A percentile compares a stretch with the other conserved stretches of the same genome.
Evolutionary conservation across 2,888 invertebrate genomes (phyloP).

Genomic region (Anorthoa munda): DNA sequence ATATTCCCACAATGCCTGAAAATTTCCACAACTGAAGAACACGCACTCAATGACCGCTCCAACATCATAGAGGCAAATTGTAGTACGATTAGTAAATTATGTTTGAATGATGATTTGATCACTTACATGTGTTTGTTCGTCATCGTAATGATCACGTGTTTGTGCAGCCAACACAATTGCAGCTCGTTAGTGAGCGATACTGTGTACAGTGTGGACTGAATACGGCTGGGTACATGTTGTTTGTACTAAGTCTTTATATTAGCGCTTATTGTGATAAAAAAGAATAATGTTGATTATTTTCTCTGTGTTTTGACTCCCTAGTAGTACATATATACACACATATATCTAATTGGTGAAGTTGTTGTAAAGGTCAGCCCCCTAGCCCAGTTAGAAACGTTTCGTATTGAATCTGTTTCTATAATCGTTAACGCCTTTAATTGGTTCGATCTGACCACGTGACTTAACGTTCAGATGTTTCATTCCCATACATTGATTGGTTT

Average conservation of each 20-base stretch:
- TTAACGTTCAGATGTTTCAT: no score
- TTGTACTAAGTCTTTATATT: background rate
- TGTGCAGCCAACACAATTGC: slow-evolving; percentile 28
- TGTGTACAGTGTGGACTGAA: slow-evolving; percentile 1
- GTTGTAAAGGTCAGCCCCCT: no score
- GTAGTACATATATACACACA: no score
- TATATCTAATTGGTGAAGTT: no score
- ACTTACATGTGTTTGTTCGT: slow-evolving; percentile 16
- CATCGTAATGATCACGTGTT: slow-evolving; percentile 21
- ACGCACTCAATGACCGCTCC: background rate
- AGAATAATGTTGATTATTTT: background rate
- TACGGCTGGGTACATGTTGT: background rate
- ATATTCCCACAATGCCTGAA: background rate
- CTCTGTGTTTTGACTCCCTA: background rate
- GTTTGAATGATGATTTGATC: slow-evolving; percentile 46
- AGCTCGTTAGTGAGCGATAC: slow-evolving; percentile 31
- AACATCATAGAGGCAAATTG: slow-evolving; percentile 27
- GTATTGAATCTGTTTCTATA: no score
- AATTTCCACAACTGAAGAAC: background rate
- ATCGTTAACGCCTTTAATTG: no score
- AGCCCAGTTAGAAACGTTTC: no score
- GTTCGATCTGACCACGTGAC: no score
- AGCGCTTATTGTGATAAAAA: background rate
- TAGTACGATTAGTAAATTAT: slow-evolving; percentile 34
- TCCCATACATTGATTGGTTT: no score